These are phyloP conservation scores for Reinhardtius hippoglossoides DNA, from an alignment of 2,113 vertebrate species.

Conservation along the genomic window DNA sequence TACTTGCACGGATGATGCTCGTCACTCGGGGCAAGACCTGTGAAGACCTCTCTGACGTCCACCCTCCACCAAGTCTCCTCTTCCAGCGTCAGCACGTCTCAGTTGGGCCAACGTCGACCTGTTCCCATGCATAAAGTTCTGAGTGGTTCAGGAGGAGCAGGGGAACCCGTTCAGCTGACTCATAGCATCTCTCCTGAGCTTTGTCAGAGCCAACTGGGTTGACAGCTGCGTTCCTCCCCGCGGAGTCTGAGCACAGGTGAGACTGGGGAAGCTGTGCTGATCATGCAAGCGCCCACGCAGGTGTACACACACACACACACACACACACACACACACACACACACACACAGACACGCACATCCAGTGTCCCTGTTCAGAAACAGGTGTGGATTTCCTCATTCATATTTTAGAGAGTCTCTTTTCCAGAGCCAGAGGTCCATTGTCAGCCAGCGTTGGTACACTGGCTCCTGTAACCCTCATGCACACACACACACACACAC, in stretches of 20 bases:
- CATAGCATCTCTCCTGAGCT: slow-evolving; percentile 47
- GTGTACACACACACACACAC: slow-evolving; percentile 31
- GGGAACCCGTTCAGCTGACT: slow-evolving; percentile 43
- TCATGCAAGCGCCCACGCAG: slow-evolving; percentile 35
- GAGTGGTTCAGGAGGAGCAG: background rate
- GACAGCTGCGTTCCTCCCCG: slow-evolving; percentile 20
- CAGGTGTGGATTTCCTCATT: slow-evolving; percentile 85
- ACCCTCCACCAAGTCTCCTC: slow-evolving; percentile 48
- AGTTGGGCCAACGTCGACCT: slow-evolving; percentile 26
- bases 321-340: slow-evolving; percentile 37
- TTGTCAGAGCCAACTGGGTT: slow-evolving; percentile 4
- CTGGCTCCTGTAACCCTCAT: slow-evolving; percentile 63
- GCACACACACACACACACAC: background rate
- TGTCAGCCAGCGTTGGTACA: slow-evolving; percentile 68
- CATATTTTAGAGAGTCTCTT: slow-evolving; percentile 81
- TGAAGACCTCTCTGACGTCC: slow-evolving; percentile 47
- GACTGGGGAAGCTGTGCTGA: slow-evolving; percentile 47
- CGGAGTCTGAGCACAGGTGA: slow-evolving; percentile 50
- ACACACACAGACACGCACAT: background rate
- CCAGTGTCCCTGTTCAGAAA: slow-evolving; percentile 76
- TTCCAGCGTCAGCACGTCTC: slow-evolving; percentile 48
- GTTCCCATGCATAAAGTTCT: slow-evolving; percentile 55
- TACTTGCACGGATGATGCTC: slow-evolving; percentile 57
- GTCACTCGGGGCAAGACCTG: slow-evolving; percentile 38
- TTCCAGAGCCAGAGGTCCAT: slow-evolving; percentile 73